These are phyloP conservation scores for Coelopa pilipes DNA, from an alignment of 2,888 invertebrate species.

Conservation along the genomic window DNA sequence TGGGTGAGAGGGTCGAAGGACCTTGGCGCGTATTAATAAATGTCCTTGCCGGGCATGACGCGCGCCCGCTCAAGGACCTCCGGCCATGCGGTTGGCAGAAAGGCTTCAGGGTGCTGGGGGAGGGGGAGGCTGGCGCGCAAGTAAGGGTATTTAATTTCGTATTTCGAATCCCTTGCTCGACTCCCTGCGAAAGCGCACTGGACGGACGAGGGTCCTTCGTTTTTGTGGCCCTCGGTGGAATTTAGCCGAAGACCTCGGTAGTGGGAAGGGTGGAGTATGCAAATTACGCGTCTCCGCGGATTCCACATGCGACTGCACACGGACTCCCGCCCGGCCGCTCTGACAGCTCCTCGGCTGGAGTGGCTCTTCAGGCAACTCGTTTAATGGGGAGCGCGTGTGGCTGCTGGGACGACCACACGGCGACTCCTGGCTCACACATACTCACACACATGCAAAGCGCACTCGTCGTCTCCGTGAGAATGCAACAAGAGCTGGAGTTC, in stretches of 20 bases:
- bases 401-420: background rate
- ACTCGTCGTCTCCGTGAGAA: background rate
- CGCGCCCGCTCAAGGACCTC: no score
- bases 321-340: background rate
- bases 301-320: background rate
- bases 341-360: conserved; percentile 33
- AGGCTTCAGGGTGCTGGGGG: background rate
- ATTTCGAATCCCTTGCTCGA: no score
- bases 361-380: conserved; percentile 26
- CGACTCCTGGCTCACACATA: conserved; percentile 11
- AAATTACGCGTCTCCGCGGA: background rate
- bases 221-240: no score
- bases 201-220: no score
- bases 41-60: no score
- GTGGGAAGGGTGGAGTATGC: background rate
- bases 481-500: conserved; percentile 5
- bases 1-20: no score
- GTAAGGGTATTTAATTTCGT: no score
- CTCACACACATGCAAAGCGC: background rate
- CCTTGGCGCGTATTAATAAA: no score
- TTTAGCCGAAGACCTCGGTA: background rate
- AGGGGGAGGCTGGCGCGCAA: background rate
- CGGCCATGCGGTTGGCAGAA: background rate
- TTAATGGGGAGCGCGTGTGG: conserved; percentile 28
- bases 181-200: no score